phyloP scores from a whole-genome alignment of 2,888 invertebrate species.

The Cataglyphis altisquamis region DNA sequence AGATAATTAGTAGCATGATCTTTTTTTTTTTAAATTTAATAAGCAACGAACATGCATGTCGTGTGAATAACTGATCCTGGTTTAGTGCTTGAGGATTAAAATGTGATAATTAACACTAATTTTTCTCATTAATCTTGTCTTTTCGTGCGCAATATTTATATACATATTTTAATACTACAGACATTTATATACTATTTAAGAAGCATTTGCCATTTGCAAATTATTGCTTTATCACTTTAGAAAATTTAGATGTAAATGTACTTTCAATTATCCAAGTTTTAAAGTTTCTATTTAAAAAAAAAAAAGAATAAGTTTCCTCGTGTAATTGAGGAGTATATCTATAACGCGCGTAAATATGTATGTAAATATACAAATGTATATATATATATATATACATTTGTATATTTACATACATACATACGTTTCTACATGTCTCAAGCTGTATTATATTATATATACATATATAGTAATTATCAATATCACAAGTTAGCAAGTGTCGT shows the following conservation, averaged over 20 bases:
- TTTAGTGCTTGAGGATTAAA: not conserved
- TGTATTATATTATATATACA: not conserved
- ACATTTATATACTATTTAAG: not conserved
- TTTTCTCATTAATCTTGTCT: not conserved
- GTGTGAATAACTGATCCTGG: not conserved
- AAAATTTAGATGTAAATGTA: not conserved
- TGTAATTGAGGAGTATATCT: not conserved
- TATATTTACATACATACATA: not conserved
- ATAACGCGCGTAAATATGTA: not conserved
- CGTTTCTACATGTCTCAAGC: not conserved
- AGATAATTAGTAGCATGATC: constrained; percentile 57
- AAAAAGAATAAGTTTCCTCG: not conserved
- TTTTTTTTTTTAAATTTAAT: constrained; percentile 34
- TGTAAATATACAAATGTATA: not conserved
- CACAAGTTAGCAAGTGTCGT: not conserved
- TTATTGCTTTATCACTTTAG: not conserved
- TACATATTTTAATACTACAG: not conserved
- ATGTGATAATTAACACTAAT: constrained; percentile 17
- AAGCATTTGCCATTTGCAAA: not conserved
- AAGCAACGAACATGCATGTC: not conserved
- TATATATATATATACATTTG: not conserved
- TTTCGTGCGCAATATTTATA: not conserved
- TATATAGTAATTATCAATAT: not conserved
- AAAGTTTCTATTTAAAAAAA: not conserved
- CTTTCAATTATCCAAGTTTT: not conserved